Base-by-base conservation (phyloP, 2,888 invertebrate genomes). In the Saturnia pavonia region DNA sequence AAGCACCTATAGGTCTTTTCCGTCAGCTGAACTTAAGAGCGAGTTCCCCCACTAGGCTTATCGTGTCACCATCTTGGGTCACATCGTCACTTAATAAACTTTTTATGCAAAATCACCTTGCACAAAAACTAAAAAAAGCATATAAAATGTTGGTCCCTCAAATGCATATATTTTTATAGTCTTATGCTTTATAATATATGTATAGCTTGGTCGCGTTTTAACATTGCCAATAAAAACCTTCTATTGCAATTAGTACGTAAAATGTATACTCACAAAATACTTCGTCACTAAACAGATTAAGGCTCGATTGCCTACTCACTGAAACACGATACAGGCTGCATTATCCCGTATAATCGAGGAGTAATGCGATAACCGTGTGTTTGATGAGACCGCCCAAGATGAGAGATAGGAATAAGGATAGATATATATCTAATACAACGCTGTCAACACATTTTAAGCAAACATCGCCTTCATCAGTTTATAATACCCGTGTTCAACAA, bases 281-380 rank as follows among this genome's bases (percentile, higher is more conserved):
- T 51, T 45, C 48, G 43, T 66, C 68, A 66, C 68, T 71, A 74
- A 73, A 72, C 66, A 72, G 67, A 72, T 74, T 72, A 73, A 48
- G 48, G 16, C 25, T 40, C 67, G 66, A 77, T 75, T 69, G 71
- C 68, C 68, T 34, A 48, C 63, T 69, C 72, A 70, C 67, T 72
- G 60, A 19, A 42, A 54, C 51, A 70, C 67, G 72, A 71, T 57
- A 67, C 43, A 68, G 68, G 12, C 65, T 42, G 16, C 71, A 76
- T 78, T 78, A 74, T 72, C 69, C 68, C 16, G 66, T 69, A 16
- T 76, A 74, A 76, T 77, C 72, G 78, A 72, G 69, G 70, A 67
- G 43, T 70, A 77, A 76, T 68, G 67, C 51, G 70, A 75, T 76
- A 72, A 77, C 70, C 72, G 74, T 72, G 74, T 77, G 70, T 72